These are phyloP conservation scores for Loriculus beryllinus DNA, from an alignment of 2,797 vertebrate species.

Conservation along the genomic window DNA sequence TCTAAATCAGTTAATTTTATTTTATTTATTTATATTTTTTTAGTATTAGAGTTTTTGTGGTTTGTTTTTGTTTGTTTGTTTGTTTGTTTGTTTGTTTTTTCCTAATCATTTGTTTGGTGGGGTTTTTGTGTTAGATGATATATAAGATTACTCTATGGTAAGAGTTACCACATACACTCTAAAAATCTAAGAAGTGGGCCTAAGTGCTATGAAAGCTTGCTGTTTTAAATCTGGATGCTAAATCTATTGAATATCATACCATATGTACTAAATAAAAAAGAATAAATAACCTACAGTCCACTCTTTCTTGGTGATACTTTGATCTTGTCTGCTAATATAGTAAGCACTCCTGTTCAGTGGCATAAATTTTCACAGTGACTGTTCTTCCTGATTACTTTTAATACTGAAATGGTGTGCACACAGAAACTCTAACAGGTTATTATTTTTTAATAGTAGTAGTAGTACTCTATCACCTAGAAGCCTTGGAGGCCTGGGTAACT, in stretches of 20 bases:
- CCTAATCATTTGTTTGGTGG: background rate
- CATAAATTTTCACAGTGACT: background rate
- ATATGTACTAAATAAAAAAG: background rate
- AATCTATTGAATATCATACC: background rate
- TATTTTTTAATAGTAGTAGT: background rate
- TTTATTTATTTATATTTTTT: background rate
- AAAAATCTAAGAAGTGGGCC: background rate
- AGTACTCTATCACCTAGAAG: background rate
- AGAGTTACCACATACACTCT: background rate
- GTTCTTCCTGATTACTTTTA: background rate
- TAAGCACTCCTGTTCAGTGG: background rate
- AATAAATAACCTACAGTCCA: background rate
- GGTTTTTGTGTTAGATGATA: background rate
- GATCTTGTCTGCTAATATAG: background rate
- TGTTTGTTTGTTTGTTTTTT: fast-evolving
- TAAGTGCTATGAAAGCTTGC: background rate
- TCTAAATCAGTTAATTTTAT: background rate
- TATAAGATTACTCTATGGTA: background rate
- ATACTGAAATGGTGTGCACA: background rate
- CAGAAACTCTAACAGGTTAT: background rate
- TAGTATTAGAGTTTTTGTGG: background rate
- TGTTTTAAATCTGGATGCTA: background rate
- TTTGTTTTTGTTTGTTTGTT: no score
- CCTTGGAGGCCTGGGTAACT: background rate
- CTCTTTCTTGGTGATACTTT: background rate